Evolutionary conservation across 1,140 invertebrate species (phyloP).

Genomic region (Plodia interpunctella): DNA sequence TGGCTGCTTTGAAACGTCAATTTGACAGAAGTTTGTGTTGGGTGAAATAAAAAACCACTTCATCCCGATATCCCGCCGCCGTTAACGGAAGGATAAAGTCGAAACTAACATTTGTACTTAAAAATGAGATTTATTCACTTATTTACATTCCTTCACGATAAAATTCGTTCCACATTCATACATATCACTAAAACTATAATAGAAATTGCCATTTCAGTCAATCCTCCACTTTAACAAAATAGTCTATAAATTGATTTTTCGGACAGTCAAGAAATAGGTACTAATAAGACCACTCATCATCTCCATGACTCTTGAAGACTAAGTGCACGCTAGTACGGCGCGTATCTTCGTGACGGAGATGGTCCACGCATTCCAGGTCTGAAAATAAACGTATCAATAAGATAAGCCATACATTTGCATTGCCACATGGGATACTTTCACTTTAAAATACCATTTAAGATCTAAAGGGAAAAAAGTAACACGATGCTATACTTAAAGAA

Average conservation of each 20-base stretch:
- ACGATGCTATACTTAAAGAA: too few relatives aligned
- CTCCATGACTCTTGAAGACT: too few relatives aligned
- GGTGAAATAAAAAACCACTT: too few relatives aligned
- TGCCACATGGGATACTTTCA: too few relatives aligned
- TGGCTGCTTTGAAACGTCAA: too few relatives aligned
- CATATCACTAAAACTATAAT: slow-evolving; percentile 22
- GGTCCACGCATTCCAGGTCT: slow-evolving; percentile 84
- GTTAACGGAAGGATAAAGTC: background rate
- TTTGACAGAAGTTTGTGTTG: too few relatives aligned
- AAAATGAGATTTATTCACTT: slow-evolving; percentile 61
- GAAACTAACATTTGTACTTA: slow-evolving; percentile 34
- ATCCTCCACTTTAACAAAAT: slow-evolving; percentile 28
- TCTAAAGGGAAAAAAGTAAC: too few relatives aligned
- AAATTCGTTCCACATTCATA: slow-evolving; percentile 33
- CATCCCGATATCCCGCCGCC: too few relatives aligned
- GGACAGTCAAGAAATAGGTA: slow-evolving; percentile 27
- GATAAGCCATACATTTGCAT: too few relatives aligned
- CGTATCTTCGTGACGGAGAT: slow-evolving; percentile 87
- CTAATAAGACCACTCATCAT: slow-evolving; percentile 16
- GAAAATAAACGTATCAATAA: slow-evolving; percentile 37
- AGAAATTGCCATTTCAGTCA: slow-evolving; percentile 36
- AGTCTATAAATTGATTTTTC: slow-evolving; percentile 41
- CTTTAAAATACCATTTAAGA: too few relatives aligned
- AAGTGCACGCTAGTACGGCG: slow-evolving; percentile 81
- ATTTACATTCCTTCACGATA: slow-evolving; percentile 54